These are phyloP conservation scores for Hecatera dysodea DNA, from an alignment of 2,888 invertebrate genomes.

Conservation along the genomic window DNA sequence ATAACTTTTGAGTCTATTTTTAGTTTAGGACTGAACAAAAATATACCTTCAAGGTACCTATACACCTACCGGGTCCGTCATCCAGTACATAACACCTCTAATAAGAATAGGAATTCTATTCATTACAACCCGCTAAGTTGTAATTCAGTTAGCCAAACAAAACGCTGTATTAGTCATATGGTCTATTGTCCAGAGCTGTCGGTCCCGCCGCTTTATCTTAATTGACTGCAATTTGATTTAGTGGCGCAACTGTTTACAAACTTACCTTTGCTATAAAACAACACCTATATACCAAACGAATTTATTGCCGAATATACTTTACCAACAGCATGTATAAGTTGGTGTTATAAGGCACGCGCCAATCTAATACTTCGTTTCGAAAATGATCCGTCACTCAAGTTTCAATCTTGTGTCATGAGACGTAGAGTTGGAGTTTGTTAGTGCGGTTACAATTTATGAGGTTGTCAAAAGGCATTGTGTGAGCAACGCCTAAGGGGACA, in stretches of 20 bases:
- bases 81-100: constrained; percentile 51
- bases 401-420: constrained; percentile 61
- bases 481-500: constrained; percentile 85
- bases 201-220: constrained; percentile 88
- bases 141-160: constrained; percentile 87
- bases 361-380: constrained; percentile 57
- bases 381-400: constrained; percentile 50
- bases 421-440: constrained; percentile 54
- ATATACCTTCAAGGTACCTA: not conserved
- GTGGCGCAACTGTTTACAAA: constrained; percentile 78
- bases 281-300: constrained; percentile 59
- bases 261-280: constrained; percentile 68
- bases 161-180: constrained; percentile 87
- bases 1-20: not conserved
- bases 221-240: constrained; percentile 90
- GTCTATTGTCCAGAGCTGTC: constrained; percentile 87
- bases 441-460: constrained; percentile 56
- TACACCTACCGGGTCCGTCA: constrained; percentile 1
- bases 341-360: constrained; percentile 73
- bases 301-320: constrained; percentile 66
- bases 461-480: constrained; percentile 77
- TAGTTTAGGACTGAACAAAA: not conserved
- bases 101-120: constrained; percentile 77
- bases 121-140: constrained; percentile 73
- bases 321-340: constrained; percentile 70